These are phyloP conservation scores for Aelia acuminata DNA, from an alignment of 2,888 invertebrate genomes.

Conservation along the genomic window DNA sequence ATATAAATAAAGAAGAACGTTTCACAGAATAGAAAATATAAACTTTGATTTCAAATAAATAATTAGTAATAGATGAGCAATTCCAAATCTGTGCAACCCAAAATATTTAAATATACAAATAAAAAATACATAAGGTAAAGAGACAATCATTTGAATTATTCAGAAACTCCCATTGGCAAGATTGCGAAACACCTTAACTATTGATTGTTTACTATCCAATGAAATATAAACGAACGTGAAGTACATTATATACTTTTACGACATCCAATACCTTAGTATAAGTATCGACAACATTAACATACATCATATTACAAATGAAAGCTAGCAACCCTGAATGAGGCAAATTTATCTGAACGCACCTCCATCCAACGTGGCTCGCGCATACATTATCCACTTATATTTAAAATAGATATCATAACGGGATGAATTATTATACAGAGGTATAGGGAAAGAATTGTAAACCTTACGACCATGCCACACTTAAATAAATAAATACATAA, in stretches of 20 bases:
- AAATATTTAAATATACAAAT: too few species aligned
- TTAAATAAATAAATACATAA: not conserved
- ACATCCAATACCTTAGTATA: not conserved
- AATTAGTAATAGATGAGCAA: too few species aligned
- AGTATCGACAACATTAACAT: not conserved
- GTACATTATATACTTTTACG: not conserved
- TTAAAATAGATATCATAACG: not conserved
- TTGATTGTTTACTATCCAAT: too few species aligned
- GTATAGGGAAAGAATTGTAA: not conserved
- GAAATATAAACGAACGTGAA: not conserved
- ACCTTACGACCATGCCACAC: not conserved
- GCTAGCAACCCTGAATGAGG: not conserved
- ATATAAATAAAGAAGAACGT: too few species aligned
- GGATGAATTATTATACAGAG: not conserved
- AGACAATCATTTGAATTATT: too few species aligned
- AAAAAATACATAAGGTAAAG: too few species aligned
- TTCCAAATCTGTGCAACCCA: too few species aligned
- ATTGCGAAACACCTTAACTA: too few species aligned
- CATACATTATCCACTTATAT: not conserved
- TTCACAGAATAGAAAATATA: too few species aligned
- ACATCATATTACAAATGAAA: conserved; percentile 2
- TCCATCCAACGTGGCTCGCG: not conserved
- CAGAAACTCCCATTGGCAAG: too few species aligned
- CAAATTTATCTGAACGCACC: not conserved
- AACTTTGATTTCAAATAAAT: too few species aligned